phyloP scores from a whole-genome alignment of 2,888 invertebrate species.

The Xiphydria camelus region DNA sequence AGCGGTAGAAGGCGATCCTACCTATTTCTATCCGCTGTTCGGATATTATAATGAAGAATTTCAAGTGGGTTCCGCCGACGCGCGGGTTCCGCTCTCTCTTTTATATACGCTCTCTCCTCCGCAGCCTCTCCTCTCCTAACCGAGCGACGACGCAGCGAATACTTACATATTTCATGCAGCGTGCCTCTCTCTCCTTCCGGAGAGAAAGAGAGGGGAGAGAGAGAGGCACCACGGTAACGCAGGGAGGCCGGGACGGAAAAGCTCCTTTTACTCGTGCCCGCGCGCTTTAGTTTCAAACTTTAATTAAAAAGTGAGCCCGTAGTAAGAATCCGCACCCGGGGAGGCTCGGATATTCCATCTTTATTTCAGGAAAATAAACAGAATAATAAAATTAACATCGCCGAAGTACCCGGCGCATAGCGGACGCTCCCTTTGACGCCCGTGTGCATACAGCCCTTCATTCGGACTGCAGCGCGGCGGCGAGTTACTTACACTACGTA shows the following conservation, averaged over 20 bases:
- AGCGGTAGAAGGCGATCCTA: background rate
- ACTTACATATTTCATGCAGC: conserved; percentile 32
- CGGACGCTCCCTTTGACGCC: background rate
- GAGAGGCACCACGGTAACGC: too few relatives aligned
- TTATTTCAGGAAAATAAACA: conserved; percentile 9
- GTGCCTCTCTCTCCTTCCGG: conserved; percentile 15
- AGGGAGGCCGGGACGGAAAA: too few relatives aligned
- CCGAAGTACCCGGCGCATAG: background rate
- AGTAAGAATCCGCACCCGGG: conserved; percentile 18
- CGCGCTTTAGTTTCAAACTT: conserved; percentile 46
- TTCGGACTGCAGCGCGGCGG: too few relatives aligned
- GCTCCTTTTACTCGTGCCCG: too few relatives aligned
- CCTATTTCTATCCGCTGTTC: background rate
- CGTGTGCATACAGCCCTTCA: background rate
- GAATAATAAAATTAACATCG: conserved; percentile 10
- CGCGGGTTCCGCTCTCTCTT: conserved; percentile 22
- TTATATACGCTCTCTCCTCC: too few relatives aligned
- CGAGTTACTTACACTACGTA: too few relatives aligned
- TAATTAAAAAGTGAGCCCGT: conserved; percentile 49
- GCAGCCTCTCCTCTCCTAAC: too few relatives aligned
- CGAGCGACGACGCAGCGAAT: conserved; percentile 13
- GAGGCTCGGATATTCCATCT: conserved; percentile 7
- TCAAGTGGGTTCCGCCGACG: conserved; percentile 26
- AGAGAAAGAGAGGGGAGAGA: background rate
- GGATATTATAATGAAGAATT: conserved; percentile 23